Evolutionary conservation across 2,797 vertebrate species (phyloP).

Genomic region (Cephalopachus bancanus): DNA sequence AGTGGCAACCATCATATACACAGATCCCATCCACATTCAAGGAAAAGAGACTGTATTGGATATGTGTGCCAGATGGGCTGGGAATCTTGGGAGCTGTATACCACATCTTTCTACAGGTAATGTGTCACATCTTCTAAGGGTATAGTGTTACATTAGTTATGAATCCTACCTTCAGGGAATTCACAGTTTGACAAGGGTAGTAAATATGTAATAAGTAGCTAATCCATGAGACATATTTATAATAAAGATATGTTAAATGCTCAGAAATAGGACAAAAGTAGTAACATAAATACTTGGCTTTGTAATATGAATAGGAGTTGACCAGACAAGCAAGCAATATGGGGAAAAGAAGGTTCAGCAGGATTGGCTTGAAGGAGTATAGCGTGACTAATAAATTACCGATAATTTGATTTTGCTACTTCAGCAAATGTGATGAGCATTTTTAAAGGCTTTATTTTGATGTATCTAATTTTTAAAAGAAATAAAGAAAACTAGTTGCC

Average conservation of each 20-base stretch:
- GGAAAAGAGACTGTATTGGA: not conserved
- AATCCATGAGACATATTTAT: not conserved
- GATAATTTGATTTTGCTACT: slow-evolving; percentile 50
- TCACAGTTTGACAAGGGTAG: not conserved
- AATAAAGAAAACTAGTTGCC: not conserved
- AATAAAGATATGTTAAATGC: not conserved
- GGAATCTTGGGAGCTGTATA: not conserved
- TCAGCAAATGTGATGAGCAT: slow-evolving; percentile 7
- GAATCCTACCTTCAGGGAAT: slow-evolving; percentile 28
- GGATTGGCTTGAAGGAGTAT: not conserved
- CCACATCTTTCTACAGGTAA: not conserved
- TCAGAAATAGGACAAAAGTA: slow-evolving; percentile 38
- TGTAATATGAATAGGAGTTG: slow-evolving; percentile 24
- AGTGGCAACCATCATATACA: not conserved
- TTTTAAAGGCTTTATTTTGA: slow-evolving; percentile 43
- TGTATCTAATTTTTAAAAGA: not conserved
- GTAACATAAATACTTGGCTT: not conserved
- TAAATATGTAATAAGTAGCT: not conserved
- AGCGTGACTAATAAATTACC: not conserved
- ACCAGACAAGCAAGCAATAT: not conserved
- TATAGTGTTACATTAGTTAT: not conserved
- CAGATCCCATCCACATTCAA: not conserved
- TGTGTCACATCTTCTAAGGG: not conserved
- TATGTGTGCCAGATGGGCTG: not conserved
- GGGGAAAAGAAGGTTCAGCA: not conserved